These are phyloP conservation scores for Gerris lacustris DNA, from an alignment of 2,888 invertebrate genomes.

Conservation along the genomic window DNA sequence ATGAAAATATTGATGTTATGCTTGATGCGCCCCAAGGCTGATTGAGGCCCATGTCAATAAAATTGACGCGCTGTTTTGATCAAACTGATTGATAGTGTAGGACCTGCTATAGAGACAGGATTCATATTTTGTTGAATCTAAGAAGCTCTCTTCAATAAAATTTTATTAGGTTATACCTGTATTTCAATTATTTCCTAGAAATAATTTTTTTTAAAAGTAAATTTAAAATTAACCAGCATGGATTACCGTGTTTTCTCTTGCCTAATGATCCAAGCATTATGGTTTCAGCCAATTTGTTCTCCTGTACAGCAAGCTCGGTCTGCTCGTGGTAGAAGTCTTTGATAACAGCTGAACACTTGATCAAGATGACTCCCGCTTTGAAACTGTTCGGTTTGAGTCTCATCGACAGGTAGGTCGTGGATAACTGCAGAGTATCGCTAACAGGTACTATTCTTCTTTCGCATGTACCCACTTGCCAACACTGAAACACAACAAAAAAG, in stretches of 20 bases:
- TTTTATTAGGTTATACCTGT: too few relatives aligned
- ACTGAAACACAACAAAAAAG: conserved; percentile 20
- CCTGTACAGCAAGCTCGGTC: conserved; percentile 20
- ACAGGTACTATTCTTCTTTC: conserved; percentile 23
- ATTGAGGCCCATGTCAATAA: too few relatives aligned
- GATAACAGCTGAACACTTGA: conserved; percentile 24
- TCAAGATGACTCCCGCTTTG: conserved; percentile 18
- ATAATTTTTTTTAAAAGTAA: too few relatives aligned
- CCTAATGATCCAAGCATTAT: conserved; percentile 24
- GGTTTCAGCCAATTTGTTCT: conserved; percentile 22
- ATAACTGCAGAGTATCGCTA: conserved; percentile 22
- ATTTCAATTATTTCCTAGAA: too few relatives aligned
- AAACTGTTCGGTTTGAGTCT: conserved; percentile 24
- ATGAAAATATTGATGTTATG: too few relatives aligned
- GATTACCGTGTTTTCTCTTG: conserved; percentile 20
- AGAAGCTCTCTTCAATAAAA: too few relatives aligned
- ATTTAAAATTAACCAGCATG: neutral
- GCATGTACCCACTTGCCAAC: conserved; percentile 24
- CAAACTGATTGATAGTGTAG: too few relatives aligned
- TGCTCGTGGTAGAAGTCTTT: conserved; percentile 24
- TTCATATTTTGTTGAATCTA: too few relatives aligned
- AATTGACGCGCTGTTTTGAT: too few relatives aligned
- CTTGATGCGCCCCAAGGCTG: too few relatives aligned
- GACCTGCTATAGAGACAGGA: too few relatives aligned
- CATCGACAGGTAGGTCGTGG: conserved; percentile 22